Evolutionary conservation across 1,140 invertebrate genomes (phyloP), one percentile per base, ranked within the genome.

Genomic region (Drosophila chauvacae): DNA sequence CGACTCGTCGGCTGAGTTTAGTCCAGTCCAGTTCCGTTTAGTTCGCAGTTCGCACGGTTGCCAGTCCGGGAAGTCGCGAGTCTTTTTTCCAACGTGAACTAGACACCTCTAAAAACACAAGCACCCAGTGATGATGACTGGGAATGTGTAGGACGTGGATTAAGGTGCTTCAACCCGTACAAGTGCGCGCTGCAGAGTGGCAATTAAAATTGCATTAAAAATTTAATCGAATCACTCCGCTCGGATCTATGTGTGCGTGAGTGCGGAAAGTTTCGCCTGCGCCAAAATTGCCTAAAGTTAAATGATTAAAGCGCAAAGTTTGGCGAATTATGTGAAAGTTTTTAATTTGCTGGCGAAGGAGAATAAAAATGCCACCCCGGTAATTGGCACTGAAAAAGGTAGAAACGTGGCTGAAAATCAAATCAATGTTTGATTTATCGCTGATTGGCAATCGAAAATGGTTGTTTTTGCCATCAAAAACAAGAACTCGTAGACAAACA

Each of bases 141-240:
- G 41, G 26, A 41, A 39, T 60, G 72, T 68, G 26, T 84, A 80
- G 50, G 23, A 81, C 80, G 69, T 87, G 75, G 51, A 70, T 62
- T 58, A 83, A 61, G 71, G 66, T 64, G 57, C 64, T 53, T 57
- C 50, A 57, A 58, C 51, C 61, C 81, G 56, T 78, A 85, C 58
- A 86, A 85, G 68, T 85, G 82, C 77, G 72, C 61, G 37, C 57
- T 41, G 9, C 42, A 63, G 53, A 78, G 39, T 55, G 48, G 71
- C 41, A 77, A 59, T 51, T 59, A 73, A 83, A 85, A 85, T 78
- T 78, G 66, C 81, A 83, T 87, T 86, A 80, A 47, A 73, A 44
- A 71, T 78, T 71, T 44, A 85, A 79, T 56, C 55, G 50, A 59
- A 76, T 76, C 55, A 23, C 53, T 37, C 35, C 51, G 30, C 33